Evolutionary conservation across 2,113 vertebrate genomes (phyloP).

Genomic region (Trinectes maculatus): DNA sequence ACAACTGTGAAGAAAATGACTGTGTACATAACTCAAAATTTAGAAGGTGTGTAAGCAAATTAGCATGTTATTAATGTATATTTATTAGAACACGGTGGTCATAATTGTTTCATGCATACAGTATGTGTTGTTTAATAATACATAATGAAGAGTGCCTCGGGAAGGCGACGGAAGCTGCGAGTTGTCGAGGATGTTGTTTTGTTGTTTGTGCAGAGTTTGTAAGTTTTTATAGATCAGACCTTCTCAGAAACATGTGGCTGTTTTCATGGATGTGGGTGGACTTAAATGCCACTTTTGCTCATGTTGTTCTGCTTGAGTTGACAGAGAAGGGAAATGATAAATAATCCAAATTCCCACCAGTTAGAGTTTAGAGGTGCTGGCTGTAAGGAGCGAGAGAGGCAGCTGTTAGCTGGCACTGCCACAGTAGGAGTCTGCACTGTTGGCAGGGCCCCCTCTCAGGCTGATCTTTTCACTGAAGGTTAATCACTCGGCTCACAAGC

Average conservation of each 20-base stretch:
- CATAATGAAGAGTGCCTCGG: not conserved
- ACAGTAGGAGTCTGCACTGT: constrained; percentile 64
- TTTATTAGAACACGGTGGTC: too few relatives aligned
- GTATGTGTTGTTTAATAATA: not conserved
- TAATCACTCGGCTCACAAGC: constrained; percentile 73
- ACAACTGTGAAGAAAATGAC: too few relatives aligned
- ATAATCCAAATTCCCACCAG: constrained; percentile 23
- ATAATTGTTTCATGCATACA: too few relatives aligned
- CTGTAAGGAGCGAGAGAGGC: constrained; percentile 43
- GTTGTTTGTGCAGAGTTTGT: not conserved
- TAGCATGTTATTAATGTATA: too few relatives aligned
- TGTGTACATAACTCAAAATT: too few relatives aligned
- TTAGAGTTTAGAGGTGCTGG: constrained; percentile 29
- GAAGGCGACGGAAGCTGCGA: not conserved
- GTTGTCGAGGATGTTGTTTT: not conserved
- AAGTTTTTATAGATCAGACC: not conserved
- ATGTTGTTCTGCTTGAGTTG: not conserved
- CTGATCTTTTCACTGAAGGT: constrained; percentile 81
- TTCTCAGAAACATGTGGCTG: not conserved
- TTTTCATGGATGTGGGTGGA: not conserved
- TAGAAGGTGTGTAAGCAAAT: too few relatives aligned
- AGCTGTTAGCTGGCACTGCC: constrained; percentile 65
- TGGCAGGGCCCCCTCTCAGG: constrained; percentile 69
- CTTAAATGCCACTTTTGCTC: not conserved
- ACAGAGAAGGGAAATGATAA: not conserved